These are phyloP conservation scores for Drosophila paracracens DNA, from an alignment of 2,888 invertebrate species.

Conservation along the genomic window DNA sequence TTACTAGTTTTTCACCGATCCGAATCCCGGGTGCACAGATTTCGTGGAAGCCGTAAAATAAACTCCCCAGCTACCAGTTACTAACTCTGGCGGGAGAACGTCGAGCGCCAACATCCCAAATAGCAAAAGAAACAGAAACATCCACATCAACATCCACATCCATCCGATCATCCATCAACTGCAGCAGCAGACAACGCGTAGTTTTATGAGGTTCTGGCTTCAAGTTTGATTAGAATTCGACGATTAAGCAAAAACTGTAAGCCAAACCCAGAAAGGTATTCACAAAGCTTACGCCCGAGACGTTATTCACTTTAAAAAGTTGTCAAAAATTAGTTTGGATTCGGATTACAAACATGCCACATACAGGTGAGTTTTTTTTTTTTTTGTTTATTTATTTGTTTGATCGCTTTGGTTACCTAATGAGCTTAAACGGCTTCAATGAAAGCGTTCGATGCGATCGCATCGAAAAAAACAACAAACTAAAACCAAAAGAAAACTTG, in stretches of 20 bases:
- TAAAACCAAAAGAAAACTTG: slow-evolving; percentile 8
- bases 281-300: slow-evolving; percentile 52
- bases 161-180: slow-evolving; percentile 47
- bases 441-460: slow-evolving; percentile 48
- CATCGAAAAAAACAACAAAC: slow-evolving; percentile 2
- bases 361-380: slow-evolving; percentile 69
- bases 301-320: slow-evolving; percentile 50
- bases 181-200: slow-evolving; percentile 36
- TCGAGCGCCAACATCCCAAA: slow-evolving; percentile 33
- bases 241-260: slow-evolving; percentile 62
- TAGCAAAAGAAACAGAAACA: slow-evolving; percentile 13
- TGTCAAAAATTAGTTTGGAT: slow-evolving; percentile 40
- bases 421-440: slow-evolving; percentile 54
- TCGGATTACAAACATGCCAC: slow-evolving; percentile 64
- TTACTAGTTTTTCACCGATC: slow-evolving; percentile 71
- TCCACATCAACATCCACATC: not conserved
- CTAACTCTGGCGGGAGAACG: slow-evolving; percentile 23
- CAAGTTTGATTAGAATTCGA: slow-evolving; percentile 76
- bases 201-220: slow-evolving; percentile 67
- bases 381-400: not conserved
- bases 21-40: slow-evolving; percentile 48
- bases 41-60: slow-evolving; percentile 78
- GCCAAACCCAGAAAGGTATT: slow-evolving; percentile 39
- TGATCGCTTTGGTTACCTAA: slow-evolving; percentile 45
- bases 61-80: slow-evolving; percentile 47